Evolutionary conservation across 2,113 vertebrate genomes (phyloP), one percentile per base, ranked within the genome.

Genomic region (Tretioscincus oriximinensis): DNA sequence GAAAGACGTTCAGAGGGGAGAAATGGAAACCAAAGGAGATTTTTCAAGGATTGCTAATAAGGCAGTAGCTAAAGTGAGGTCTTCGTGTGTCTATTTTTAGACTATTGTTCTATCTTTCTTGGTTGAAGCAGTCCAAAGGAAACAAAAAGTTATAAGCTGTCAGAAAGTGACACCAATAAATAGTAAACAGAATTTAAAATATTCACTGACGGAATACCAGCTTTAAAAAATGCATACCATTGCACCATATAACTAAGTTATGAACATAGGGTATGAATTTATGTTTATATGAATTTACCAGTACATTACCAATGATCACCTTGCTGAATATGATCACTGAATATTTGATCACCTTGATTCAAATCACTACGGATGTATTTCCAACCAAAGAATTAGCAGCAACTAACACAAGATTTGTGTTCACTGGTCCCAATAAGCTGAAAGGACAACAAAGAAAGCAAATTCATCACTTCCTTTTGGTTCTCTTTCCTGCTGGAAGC

Each of bases 1-100:
- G 63, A 45, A 29, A 54, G 7, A 72, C 47, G 63, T 1, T 8
- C 3, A 11, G 29, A 20, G 0, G 16, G 0, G 3, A 1, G 1
- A 26, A 28, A 61, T 20, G 1, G 0, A 0, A 61, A 45, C 28
- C 5, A 78, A 82, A 69, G 35, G 11, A 70, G 85, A 78, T 0
- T 71, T 70, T 79, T 6, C 41, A 29, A 79, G 31, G 80, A 14
- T 21, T 47, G 1, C 24, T 68, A 24, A 68, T 1, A 5, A 12
- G 8, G 71, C 35, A 64, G 2, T 14, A 58, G 54, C 54, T 58
- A 67, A n/a, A 66, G n/a, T 66, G 1, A 16, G 21, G n/a, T 66
- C 26, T 18, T 10, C 22, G 9, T 76, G 7, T 63, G 21, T 64
- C 14, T 29, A 66, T 29, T 66, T 31, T 28, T 51, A 22, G 18